Evolutionary conservation across 2,797 vertebrate genomes (phyloP), one percentile per base, ranked within the genome.

Genomic region (Sebastes goodei): DNA sequence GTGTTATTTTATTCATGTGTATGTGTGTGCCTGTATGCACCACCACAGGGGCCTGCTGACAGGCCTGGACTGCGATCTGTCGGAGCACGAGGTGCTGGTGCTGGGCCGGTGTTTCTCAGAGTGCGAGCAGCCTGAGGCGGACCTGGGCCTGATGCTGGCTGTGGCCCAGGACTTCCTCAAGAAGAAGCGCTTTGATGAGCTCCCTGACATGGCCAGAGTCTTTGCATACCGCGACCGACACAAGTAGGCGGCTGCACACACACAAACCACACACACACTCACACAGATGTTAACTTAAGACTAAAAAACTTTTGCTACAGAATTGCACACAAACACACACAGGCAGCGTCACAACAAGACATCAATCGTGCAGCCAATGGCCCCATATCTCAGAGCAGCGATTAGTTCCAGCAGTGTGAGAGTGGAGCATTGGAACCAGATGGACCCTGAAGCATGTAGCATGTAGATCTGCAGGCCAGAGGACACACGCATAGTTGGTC

Each of bases 11-110:
- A 12, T 49, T 8, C 42, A 14, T 6, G 35, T 38, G 35, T 38
- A 0, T 68, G 56, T 20, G 59, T 30, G 46, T 56, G 29, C 3
- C 27, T 55, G 20, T 30, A 0, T 53, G 21, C 62, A 14, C 57
- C 62, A 14, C 57, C 20, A 11, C 88, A 96, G 96, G 89, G 75
- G 77, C 59, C 84, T 96, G 52, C 69, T 98, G 78, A 75, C 92
- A 70, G 90, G 82, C 79, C 88, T 97, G 15, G 89, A 84, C 87
- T 75, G 90, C 75, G 88, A 80, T 0, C 94, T 99, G 74, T 95
- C 92, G 10, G 97, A 97, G 55, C 97, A 99, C 1, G 97, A 99
- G 92, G 86, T 97, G 77, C 86, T 97, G 90, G 97, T 96, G 15
- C 90, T 99, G 33, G 95, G 93, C 15, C 96, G 96, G 66, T 78